phyloP scores from a whole-genome alignment of 2,888 invertebrate species.

The Eristalis pertinax region DNA sequence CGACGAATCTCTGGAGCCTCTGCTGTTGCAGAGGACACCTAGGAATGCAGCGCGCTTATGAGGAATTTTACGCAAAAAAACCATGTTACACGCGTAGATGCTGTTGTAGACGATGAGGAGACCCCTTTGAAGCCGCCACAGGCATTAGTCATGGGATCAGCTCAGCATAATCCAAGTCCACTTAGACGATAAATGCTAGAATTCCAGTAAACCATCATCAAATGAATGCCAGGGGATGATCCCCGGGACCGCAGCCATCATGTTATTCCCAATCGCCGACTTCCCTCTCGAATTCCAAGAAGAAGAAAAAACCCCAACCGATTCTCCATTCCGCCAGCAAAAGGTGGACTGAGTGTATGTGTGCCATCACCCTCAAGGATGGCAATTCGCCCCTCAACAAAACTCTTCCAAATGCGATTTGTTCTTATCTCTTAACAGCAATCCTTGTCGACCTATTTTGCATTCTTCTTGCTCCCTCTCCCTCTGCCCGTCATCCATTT shows the following conservation, averaged over 20 bases:
- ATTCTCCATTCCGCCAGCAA: not conserved
- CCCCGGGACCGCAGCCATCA: not conserved
- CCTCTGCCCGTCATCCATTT: conserved; percentile 22
- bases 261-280: not conserved
- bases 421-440: conserved; percentile 48
- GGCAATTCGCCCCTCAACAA: conserved; percentile 29
- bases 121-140: not conserved
- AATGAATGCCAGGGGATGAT: not conserved
- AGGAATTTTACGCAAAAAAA: not conserved
- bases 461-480: conserved; percentile 13
- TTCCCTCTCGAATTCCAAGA: not conserved
- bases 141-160: not conserved
- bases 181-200: not conserved
- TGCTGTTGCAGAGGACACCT: not conserved
- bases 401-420: conserved; percentile 58
- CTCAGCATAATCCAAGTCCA: not conserved
- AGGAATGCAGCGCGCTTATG: not conserved
- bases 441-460: conserved; percentile 30
- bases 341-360: no score
- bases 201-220: not conserved
- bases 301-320: not conserved
- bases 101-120: no score
- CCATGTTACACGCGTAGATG: not conserved
- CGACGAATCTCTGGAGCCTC: no score
- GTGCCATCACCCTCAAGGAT: conserved; percentile 42